A percentile compares a stretch with the other conserved stretches of the same genome.
phyloP scores from a whole-genome alignment of 2,113 vertebrate species.

The Megaceryle maxima region DNA sequence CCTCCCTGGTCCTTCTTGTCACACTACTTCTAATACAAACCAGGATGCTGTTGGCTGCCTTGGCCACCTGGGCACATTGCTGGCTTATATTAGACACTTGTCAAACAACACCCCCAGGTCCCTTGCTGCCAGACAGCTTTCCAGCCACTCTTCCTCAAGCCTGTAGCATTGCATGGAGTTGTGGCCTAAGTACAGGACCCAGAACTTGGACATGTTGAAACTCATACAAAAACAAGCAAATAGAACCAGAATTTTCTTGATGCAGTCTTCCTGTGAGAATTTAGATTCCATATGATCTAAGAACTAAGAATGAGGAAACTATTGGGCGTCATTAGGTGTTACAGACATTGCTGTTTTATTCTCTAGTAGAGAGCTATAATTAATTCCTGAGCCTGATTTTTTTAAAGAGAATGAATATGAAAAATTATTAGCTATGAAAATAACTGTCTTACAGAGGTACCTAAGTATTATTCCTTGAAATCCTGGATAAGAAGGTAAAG shows the following conservation, averaged over 20 bases:
- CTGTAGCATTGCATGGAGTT: too few species aligned
- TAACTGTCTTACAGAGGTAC: background rate
- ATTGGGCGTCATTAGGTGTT: background rate
- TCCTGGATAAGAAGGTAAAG: background rate
- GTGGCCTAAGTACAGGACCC: too few species aligned
- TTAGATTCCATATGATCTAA: background rate
- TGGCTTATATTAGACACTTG: too few species aligned
- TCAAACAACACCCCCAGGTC: too few species aligned
- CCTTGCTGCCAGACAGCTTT: too few species aligned
- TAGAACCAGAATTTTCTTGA: background rate
- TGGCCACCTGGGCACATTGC: too few species aligned
- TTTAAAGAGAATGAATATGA: background rate
- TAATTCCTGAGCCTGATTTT: background rate
- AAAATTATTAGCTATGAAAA: background rate
- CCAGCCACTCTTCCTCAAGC: too few species aligned
- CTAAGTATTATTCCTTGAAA: background rate
- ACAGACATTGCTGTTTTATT: background rate
- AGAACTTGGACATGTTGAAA: too few species aligned
- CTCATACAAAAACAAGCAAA: background rate
- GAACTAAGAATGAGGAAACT: background rate
- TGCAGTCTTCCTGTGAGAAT: background rate
- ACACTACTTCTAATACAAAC: too few species aligned
- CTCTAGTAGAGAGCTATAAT: background rate
- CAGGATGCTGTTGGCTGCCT: too few species aligned
- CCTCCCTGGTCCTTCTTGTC: too few species aligned